A percentile compares a stretch with the other conserved stretches of the same genome.
phyloP scores from a whole-genome alignment of 2,797 vertebrate species.

The Cynopterus sphinx region DNA sequence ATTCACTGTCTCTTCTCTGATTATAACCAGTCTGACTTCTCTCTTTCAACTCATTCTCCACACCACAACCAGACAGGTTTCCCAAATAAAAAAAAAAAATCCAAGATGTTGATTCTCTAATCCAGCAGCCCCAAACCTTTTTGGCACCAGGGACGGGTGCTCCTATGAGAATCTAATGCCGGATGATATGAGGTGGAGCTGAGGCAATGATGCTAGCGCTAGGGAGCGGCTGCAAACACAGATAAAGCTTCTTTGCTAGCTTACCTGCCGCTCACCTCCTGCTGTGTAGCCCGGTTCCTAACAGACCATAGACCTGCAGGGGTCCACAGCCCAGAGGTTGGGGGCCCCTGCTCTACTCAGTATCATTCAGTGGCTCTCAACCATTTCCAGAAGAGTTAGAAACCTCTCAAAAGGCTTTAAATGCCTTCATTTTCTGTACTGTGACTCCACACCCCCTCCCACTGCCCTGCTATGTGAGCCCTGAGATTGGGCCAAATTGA shows the following conservation, averaged over 20 bases:
- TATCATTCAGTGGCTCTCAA: not conserved
- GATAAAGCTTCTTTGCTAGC: too few relatives aligned
- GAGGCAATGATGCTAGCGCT: too few relatives aligned
- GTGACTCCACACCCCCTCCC: not conserved
- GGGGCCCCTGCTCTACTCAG: too few relatives aligned
- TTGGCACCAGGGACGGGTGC: too few relatives aligned
- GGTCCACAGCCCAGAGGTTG: too few relatives aligned
- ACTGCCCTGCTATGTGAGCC: not conserved
- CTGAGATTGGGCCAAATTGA: not conserved
- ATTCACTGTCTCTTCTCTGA: not conserved
- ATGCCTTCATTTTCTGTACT: not conserved
- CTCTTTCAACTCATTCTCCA: not conserved
- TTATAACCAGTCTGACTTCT: not conserved
- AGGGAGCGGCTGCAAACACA: too few relatives aligned
- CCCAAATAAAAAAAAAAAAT: not conserved
- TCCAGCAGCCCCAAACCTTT: too few relatives aligned
- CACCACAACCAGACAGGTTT: not conserved
- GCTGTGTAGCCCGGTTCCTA: too few relatives aligned
- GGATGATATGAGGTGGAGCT: too few relatives aligned
- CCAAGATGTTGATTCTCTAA: not conserved
- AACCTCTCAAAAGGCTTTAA: not conserved
- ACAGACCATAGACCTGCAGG: too few relatives aligned
- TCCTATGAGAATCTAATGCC: too few relatives aligned
- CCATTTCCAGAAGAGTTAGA: not conserved
- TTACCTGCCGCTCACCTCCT: too few relatives aligned